These are phyloP conservation scores for Lutjanus argentimaculatus DNA, from an alignment of 2,797 vertebrate species.

Conservation along the genomic window DNA sequence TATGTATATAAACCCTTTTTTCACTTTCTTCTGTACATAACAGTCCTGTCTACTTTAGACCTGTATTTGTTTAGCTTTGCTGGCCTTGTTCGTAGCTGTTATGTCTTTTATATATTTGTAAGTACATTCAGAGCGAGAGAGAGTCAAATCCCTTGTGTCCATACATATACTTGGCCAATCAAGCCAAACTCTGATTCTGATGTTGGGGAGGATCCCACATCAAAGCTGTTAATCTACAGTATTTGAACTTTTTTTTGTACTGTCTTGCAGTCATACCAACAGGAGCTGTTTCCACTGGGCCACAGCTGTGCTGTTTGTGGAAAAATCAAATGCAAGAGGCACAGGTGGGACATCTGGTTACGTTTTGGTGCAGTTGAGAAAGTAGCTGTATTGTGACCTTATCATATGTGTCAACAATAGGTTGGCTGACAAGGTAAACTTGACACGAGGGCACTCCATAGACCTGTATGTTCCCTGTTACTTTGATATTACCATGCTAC, in stretches of 20 bases:
- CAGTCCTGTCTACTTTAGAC: too few species aligned
- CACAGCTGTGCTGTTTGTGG: conserved; percentile 97
- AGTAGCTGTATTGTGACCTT: background rate
- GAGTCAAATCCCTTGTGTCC: too few species aligned
- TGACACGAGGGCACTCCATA: background rate
- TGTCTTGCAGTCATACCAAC: conserved; percentile 86
- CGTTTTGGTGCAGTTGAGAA: background rate
- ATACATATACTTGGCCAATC: too few species aligned
- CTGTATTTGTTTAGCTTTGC: too few species aligned
- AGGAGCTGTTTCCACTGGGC: conserved; percentile 93
- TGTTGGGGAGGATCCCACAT: background rate
- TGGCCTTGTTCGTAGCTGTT: too few species aligned
- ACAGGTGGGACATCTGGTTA: conserved; percentile 87
- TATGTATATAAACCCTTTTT: too few species aligned
- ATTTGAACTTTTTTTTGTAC: conserved; percentile 35
- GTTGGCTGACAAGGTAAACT: conserved; percentile 6
- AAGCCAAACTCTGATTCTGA: too few species aligned
- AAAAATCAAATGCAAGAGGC: conserved; percentile 96
- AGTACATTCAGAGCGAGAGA: too few species aligned
- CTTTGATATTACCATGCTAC: background rate
- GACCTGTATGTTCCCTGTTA: background rate
- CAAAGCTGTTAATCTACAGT: background rate
- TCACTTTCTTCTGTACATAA: too few species aligned
- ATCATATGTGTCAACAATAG: background rate
- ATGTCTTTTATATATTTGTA: too few species aligned